Conservation (phyloP, 2,888 invertebrate genomes). For the Rhorus exstirpatorius region DNA sequence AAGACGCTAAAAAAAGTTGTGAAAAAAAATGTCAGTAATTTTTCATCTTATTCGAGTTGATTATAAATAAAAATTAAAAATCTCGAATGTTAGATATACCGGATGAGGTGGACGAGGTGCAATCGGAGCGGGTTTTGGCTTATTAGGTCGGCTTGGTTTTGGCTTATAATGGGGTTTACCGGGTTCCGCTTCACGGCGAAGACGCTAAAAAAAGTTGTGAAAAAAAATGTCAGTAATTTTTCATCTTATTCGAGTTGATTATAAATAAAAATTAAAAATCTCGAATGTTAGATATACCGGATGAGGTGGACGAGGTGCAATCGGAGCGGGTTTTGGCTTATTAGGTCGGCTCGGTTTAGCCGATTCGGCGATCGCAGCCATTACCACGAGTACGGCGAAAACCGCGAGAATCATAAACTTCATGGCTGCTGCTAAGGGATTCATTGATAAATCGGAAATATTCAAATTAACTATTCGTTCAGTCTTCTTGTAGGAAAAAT, state of each 20-base stretch:
- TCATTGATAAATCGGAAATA: conserved; percentile 67
- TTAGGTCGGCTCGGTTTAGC: too few relatives aligned
- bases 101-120: conserved; percentile 61
- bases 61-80: neutral
- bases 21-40: neutral
- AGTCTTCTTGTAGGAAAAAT: neutral
- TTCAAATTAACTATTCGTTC: conserved; percentile 76
- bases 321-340: conserved; percentile 16
- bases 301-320: conserved; percentile 41
- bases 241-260: conserved; percentile 4
- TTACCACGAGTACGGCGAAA: conserved; percentile 47
- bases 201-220: conserved; percentile 47
- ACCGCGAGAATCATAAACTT: conserved; percentile 58
- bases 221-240: neutral
- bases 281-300: conserved; percentile 20
- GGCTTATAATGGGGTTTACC: neutral
- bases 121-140: conserved; percentile 41
- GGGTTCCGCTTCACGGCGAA: conserved; percentile 57
- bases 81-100: conserved; percentile 30
- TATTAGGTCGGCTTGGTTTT: conserved; percentile 21
- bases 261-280: neutral
- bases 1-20: conserved; percentile 52
- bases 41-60: neutral
- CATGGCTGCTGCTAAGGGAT: conserved; percentile 53
- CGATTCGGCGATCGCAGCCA: conserved; percentile 51